phyloP scores from a whole-genome alignment of 2,888 invertebrate genomes.

The Sarcophaga carnaria region DNA sequence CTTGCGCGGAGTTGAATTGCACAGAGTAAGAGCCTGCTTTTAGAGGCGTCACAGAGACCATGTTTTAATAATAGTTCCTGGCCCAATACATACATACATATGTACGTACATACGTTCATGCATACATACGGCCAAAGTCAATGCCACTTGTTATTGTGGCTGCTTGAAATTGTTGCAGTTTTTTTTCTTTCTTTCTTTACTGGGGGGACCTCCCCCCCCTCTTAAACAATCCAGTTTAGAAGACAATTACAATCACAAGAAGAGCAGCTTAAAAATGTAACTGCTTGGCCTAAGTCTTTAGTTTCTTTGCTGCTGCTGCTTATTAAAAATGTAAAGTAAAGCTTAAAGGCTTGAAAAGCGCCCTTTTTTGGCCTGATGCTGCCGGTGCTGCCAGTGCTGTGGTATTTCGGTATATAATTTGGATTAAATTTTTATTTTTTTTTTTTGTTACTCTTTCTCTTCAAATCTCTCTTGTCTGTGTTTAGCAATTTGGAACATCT shows the following conservation, averaged over 20 bases:
- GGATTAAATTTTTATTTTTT: background rate
- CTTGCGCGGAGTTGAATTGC: too few relatives aligned
- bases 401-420: constrained; percentile 35
- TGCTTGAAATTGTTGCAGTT: constrained; percentile 7
- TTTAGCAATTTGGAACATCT: constrained; percentile 51
- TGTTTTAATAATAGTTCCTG: constrained; percentile 65
- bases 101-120: background rate
- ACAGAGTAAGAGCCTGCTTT: constrained; percentile 17
- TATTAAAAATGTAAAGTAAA: constrained; percentile 62
- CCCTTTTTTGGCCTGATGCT: constrained; percentile 39
- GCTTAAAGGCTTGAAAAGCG: constrained; percentile 59
- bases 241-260: background rate
- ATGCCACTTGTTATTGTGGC: constrained; percentile 71
- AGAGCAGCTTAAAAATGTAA: background rate
- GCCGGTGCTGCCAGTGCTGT: constrained; percentile 29
- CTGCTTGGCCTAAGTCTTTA: constrained; percentile 19
- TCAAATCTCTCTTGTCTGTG: constrained; percentile 11
- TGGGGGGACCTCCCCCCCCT: too few relatives aligned
- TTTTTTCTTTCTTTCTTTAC: too few relatives aligned
- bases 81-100: background rate
- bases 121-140: constrained; percentile 59
- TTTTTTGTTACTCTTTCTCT: background rate
- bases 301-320: constrained; percentile 29
- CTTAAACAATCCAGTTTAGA: constrained; percentile 65
- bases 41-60: constrained; percentile 66